phyloP scores from a whole-genome alignment of 2,113 vertebrate genomes.

The Barnardius zonarius region DNA sequence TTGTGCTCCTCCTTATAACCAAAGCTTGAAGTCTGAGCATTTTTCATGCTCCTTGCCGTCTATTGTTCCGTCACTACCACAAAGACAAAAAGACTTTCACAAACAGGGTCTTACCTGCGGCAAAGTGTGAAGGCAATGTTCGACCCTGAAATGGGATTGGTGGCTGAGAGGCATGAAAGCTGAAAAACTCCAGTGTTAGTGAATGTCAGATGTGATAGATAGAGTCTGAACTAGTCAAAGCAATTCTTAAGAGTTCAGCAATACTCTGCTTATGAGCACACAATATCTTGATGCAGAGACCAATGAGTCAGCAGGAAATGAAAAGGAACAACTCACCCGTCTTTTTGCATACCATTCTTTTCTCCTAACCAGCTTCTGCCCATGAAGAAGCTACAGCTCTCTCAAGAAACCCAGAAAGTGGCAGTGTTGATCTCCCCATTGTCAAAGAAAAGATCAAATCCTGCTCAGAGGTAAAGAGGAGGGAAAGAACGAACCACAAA shows the following conservation, averaged over 20 bases:
- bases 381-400: neutral
- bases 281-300: neutral
- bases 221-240: slow-evolving; percentile 38
- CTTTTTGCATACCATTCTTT: neutral
- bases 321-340: neutral
- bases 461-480: neutral
- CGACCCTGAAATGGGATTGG: neutral
- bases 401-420: neutral
- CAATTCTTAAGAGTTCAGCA: slow-evolving; percentile 47
- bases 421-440: neutral
- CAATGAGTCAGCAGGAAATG: neutral
- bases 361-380: neutral
- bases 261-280: slow-evolving; percentile 2
- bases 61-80: neutral
- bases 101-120: neutral
- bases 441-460: neutral
- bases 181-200: neutral
- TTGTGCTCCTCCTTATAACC: neutral
- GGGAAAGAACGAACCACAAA: neutral
- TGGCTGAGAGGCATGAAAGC: neutral
- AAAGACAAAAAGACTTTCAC: neutral
- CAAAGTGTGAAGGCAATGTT: neutral
- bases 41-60: neutral
- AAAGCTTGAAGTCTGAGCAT: neutral
- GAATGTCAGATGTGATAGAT: slow-evolving; percentile 57